Evolutionary conservation across 2,888 invertebrate species (phyloP).

Genomic region (Fragum sueziense): DNA sequence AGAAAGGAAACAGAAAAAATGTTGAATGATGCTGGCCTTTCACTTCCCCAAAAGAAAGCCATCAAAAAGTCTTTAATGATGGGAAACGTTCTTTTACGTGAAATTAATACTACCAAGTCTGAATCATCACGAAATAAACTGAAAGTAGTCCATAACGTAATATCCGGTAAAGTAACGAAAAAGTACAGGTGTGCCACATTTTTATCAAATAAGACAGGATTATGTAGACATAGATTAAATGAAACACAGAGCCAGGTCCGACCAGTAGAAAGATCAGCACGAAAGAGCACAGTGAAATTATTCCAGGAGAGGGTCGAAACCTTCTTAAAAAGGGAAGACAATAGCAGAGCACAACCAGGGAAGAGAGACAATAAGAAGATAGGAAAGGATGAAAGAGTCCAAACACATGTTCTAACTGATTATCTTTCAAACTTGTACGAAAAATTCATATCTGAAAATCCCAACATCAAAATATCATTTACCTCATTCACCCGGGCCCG

Average conservation of each 20-base stretch:
- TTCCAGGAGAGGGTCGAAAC: slow-evolving; percentile 6
- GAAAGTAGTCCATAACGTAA: slow-evolving; percentile 21
- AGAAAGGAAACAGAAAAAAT: background rate
- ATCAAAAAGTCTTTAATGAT: background rate
- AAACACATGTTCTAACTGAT: slow-evolving; percentile 30
- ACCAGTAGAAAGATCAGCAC: background rate
- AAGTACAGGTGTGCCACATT: slow-evolving; percentile 32
- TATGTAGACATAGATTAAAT: slow-evolving; percentile 28
- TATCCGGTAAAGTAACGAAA: slow-evolving; percentile 28
- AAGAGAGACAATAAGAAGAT: slow-evolving; percentile 31
- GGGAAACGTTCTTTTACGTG: slow-evolving; percentile 13
- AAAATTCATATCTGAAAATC: slow-evolving; percentile 49
- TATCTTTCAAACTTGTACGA: slow-evolving; percentile 31
- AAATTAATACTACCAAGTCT: slow-evolving; percentile 13
- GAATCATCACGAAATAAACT: background rate
- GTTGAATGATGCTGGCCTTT: background rate
- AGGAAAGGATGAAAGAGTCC: slow-evolving; percentile 22
- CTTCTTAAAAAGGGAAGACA: slow-evolving; percentile 40
- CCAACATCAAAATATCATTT: slow-evolving; percentile 32
- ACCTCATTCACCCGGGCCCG: slow-evolving; percentile 38
- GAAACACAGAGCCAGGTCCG: slow-evolving; percentile 6
- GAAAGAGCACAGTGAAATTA: background rate
- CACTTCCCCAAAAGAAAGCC: background rate
- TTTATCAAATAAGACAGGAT: slow-evolving; percentile 25
- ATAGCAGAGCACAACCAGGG: slow-evolving; percentile 35